These are phyloP conservation scores for Strongylocentrotus purpuratus DNA, from an alignment of 35 echinoderm and acorn worm species.

Conservation along the genomic window DNA sequence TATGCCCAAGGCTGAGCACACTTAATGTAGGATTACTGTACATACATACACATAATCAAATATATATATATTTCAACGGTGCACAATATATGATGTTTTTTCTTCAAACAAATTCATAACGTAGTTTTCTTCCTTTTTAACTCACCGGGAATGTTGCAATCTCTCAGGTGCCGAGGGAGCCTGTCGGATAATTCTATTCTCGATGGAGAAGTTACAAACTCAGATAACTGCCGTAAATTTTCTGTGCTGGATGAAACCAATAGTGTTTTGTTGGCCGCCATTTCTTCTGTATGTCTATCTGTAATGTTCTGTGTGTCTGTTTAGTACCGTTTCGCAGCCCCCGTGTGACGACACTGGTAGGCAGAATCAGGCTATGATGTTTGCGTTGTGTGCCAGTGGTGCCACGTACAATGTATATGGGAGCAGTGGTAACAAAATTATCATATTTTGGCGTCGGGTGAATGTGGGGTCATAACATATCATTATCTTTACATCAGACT, in stretches of 20 bases:
- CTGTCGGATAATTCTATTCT: background rate
- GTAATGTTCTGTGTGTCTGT: background rate
- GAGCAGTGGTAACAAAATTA: background rate
- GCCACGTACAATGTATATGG: background rate
- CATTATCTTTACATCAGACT: background rate
- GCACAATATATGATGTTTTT: background rate
- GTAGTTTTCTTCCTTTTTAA: background rate
- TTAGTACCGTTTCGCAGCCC: background rate
- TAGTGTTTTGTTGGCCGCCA: constrained; percentile 19
- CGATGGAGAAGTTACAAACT: background rate
- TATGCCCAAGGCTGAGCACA: background rate
- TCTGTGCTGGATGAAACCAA: background rate
- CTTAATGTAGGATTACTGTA: background rate
- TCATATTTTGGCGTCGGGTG: background rate
- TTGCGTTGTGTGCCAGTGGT: background rate
- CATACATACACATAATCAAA: background rate
- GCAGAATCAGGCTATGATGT: background rate
- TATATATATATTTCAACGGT: background rate
- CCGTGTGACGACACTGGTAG: background rate
- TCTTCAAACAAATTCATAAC: background rate
- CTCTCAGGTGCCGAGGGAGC: background rate
- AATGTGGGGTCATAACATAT: constrained; percentile 7
- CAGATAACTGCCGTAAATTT: background rate
- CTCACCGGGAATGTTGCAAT: background rate
- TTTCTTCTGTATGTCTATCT: background rate